Conservation (phyloP, 2,797 vertebrate genomes). For the Cryptoprocta ferox region DNA sequence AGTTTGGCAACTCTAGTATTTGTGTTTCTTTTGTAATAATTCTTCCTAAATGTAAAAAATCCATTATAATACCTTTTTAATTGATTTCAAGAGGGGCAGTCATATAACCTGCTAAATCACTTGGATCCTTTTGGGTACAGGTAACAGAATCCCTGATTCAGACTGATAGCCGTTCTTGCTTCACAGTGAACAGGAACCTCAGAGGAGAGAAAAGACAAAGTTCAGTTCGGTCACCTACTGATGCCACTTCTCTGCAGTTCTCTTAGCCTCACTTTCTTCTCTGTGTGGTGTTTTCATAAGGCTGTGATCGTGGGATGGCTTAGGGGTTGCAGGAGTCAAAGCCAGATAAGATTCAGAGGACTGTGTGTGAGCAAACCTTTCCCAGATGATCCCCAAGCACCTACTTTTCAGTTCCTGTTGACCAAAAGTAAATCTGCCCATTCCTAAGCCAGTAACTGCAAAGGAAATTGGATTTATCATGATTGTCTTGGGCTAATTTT, state of each 20-base stretch:
- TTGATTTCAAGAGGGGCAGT: not conserved
- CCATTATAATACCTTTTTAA: not conserved
- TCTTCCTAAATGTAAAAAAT: not conserved
- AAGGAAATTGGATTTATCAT: not conserved
- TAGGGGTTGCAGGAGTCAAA: not conserved
- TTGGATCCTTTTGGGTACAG: not conserved
- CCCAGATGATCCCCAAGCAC: not conserved
- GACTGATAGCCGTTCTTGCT: not conserved
- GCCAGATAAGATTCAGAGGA: not conserved
- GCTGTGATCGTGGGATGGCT: not conserved
- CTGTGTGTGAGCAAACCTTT: not conserved
- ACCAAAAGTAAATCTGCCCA: not conserved
- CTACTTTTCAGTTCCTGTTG: not conserved
- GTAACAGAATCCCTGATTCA: not conserved
- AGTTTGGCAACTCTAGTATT: not conserved
- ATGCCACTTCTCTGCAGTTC: not conserved
- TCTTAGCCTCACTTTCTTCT: not conserved
- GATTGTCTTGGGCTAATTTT: not conserved
- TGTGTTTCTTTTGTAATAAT: not conserved
- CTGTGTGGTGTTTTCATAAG: not conserved
- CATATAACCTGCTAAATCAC: not conserved
- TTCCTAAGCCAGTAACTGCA: not conserved
- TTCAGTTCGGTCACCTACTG: not conserved
- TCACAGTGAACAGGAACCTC: not conserved
- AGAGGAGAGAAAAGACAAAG: not conserved